Conservation (phyloP, 2,113 vertebrate genomes). For the Rutilus rutilus region DNA sequence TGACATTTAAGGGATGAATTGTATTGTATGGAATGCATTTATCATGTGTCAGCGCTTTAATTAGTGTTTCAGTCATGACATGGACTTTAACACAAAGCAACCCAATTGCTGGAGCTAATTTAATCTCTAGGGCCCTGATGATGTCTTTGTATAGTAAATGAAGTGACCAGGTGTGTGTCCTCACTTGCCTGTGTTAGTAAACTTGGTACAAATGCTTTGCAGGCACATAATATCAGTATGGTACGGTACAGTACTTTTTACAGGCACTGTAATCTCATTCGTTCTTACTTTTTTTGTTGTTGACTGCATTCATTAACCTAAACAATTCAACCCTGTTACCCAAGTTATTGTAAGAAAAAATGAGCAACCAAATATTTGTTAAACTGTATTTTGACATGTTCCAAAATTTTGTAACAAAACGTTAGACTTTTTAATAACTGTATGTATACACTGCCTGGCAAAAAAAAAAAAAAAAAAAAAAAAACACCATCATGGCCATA, state of each 20-base stretch:
- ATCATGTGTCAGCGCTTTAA: constrained; percentile 3
- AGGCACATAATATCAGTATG: neutral
- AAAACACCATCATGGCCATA: too few species aligned
- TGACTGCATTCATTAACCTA: neutral
- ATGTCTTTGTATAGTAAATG: constrained; percentile 13
- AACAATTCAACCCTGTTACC: neutral
- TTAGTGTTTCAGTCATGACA: constrained; percentile 24
- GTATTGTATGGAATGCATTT: neutral
- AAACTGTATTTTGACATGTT: neutral
- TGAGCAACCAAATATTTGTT: neutral
- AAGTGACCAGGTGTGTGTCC: constrained; percentile 7
- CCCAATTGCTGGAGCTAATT: constrained; percentile 41
- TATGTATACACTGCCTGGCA: neutral
- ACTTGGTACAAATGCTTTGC: neutral
- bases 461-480: too few species aligned
- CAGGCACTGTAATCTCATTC: neutral
- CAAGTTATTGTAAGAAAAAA: neutral
- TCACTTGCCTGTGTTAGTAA: neutral
- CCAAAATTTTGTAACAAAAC: neutral
- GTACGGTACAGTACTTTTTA: neutral
- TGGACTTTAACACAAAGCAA: constrained; percentile 8
- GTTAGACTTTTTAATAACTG: neutral
- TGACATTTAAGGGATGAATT: neutral
- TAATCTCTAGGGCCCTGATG: constrained; percentile 14
- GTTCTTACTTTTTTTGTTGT: too few species aligned